phyloP scores from a whole-genome alignment of 2,888 invertebrate species.

The Apantesis nais region DNA sequence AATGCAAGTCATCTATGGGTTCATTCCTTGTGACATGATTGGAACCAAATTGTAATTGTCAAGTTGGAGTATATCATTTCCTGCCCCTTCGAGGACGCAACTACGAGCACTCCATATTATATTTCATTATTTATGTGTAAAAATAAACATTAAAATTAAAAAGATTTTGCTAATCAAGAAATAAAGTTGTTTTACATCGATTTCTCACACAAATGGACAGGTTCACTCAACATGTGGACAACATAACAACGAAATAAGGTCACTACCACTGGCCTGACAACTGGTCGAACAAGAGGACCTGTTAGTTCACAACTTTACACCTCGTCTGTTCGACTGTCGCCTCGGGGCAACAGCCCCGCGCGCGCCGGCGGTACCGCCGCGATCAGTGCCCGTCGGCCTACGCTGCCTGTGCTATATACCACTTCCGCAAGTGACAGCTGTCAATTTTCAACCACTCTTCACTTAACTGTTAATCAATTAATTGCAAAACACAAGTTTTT shows the following conservation, averaged over 20 bases:
- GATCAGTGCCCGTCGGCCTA: not conserved
- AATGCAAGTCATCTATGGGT: no score
- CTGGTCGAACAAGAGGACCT: not conserved
- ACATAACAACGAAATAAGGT: not conserved
- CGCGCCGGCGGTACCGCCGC: not conserved
- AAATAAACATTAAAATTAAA: no score
- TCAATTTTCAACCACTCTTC: not conserved
- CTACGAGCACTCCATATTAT: no score
- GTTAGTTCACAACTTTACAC: conserved; percentile 15
- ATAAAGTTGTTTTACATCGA: not conserved
- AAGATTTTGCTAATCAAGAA: not conserved
- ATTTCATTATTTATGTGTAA: no score
- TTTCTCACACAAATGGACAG: not conserved
- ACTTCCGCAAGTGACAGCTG: not conserved
- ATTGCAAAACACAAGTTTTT: no score
- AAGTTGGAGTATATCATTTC: no score
- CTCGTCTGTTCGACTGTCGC: conserved; percentile 16
- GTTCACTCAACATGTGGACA: not conserved
- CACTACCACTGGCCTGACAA: not conserved
- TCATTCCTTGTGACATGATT: no score
- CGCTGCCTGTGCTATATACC: not conserved
- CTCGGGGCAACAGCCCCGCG: conserved; percentile 2
- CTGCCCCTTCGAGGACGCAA: no score
- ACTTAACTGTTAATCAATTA: not conserved
- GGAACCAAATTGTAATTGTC: no score